Evolutionary conservation across 2,797 vertebrate species (phyloP).

Genomic region (Pelodytes ibericus): DNA sequence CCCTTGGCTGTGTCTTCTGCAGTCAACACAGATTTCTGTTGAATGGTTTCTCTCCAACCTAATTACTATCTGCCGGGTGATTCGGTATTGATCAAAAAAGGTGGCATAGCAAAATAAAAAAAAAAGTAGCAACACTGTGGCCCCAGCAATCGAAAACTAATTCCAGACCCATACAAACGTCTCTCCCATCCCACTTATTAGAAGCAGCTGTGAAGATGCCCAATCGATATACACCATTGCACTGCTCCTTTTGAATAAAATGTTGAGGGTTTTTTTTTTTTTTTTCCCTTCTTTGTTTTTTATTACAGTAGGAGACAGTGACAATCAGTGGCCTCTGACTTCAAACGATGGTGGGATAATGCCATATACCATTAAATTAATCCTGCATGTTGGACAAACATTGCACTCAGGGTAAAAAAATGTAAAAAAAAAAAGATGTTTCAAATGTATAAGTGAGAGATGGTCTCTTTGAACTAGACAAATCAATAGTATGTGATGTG

Average conservation of each 20-base stretch:
- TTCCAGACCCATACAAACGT: conserved; percentile 84
- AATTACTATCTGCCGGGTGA: conserved; percentile 90
- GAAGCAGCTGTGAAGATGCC: conserved; percentile 85
- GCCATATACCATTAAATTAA: conserved; percentile 57
- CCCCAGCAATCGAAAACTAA: conserved; percentile 92
- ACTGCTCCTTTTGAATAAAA: conserved; percentile 85
- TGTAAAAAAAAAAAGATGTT: too few relatives aligned
- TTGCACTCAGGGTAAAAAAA: conserved; percentile 4
- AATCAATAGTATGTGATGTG: conserved; percentile 16
- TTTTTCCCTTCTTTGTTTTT: conserved; percentile 16
- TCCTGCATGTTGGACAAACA: not conserved
- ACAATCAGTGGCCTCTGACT: conserved; percentile 85
- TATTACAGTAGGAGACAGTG: conserved; percentile 72
- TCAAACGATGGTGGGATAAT: conserved; percentile 79
- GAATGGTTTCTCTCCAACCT: conserved; percentile 84
- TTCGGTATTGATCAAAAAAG: conserved; percentile 92
- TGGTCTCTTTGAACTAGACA: not conserved
- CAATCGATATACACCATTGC: conserved; percentile 84
- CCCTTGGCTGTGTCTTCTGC: conserved; percentile 81
- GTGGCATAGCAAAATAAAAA: conserved; percentile 88
- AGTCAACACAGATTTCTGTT: conserved; percentile 84
- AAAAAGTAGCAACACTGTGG: conserved; percentile 82
- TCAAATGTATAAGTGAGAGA: not conserved
- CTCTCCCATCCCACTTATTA: conserved; percentile 86
- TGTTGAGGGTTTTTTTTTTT: conserved; percentile 66